Conservation (phyloP, 2,797 vertebrate species). For the Pantherophis alleghaniensis region DNA sequence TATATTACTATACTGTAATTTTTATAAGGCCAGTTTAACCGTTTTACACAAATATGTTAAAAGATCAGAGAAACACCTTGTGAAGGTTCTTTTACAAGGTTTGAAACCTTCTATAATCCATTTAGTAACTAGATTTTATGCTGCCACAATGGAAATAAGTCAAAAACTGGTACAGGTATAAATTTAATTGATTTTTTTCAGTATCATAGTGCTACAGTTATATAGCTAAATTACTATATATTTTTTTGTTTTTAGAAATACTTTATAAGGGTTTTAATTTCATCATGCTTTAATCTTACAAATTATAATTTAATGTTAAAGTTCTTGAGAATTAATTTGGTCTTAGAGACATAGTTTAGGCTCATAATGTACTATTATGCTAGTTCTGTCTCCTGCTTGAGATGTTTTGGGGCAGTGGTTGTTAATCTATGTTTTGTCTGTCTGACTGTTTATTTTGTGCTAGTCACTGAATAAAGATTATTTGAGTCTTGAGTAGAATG, state of each 20-base stretch:
- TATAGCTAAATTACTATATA: background rate
- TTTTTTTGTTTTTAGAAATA: background rate
- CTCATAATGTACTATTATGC: background rate
- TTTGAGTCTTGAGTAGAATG: background rate
- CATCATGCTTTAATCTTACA: background rate
- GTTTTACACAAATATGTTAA: background rate
- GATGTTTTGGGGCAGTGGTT: background rate
- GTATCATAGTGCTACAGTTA: background rate
- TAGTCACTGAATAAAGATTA: background rate
- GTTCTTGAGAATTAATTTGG: background rate
- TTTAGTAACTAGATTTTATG: background rate
- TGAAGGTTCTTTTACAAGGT: background rate
- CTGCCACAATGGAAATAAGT: background rate
- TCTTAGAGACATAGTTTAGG: background rate
- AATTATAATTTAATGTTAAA: background rate
- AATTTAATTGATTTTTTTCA: background rate
- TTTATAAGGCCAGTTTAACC: background rate
- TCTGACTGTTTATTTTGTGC: background rate
- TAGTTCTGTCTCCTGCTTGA: background rate
- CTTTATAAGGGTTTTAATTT: background rate
- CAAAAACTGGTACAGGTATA: background rate
- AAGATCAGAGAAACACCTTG: background rate
- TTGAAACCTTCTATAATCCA: background rate
- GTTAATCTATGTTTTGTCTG: background rate
- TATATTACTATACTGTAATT: background rate